phyloP scores from a whole-genome alignment of 2,797 vertebrate genomes.

The Gallirallus australis region DNA sequence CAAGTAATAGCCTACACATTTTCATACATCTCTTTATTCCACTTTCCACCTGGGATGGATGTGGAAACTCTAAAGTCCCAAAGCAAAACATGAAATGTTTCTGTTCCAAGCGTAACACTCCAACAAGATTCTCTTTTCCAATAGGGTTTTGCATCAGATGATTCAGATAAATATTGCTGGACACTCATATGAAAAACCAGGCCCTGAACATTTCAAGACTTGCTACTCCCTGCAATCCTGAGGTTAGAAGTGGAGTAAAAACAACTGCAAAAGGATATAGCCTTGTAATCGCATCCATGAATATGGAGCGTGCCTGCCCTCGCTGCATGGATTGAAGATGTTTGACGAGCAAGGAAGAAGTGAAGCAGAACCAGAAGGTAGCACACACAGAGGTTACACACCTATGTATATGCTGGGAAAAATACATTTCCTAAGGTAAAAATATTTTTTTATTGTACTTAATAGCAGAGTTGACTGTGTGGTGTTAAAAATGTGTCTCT shows the following conservation, averaged over 20 bases:
- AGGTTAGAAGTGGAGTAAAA: not conserved
- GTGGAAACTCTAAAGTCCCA: not conserved
- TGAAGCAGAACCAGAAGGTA: not conserved
- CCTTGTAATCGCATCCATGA: not conserved
- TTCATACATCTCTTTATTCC: not conserved
- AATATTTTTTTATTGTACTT: not conserved
- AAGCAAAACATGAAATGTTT: not conserved
- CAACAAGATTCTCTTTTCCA: not conserved
- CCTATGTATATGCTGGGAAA: not conserved
- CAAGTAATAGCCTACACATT: not conserved
- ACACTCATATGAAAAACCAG: not conserved
- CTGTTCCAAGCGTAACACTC: not conserved
- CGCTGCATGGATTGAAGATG: not conserved
- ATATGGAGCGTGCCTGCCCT: not conserved
- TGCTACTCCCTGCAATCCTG: not conserved
- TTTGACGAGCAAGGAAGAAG: not conserved
- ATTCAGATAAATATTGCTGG: not conserved
- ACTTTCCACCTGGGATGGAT: not conserved
- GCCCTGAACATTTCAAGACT: not conserved
- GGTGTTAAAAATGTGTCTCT: not conserved
- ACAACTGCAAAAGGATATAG: conserved; percentile 5
- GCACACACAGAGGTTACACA: not conserved
- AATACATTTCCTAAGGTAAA: not conserved
- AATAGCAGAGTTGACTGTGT: not conserved
- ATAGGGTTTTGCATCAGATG: not conserved